Conservation (phyloP, 2,888 invertebrate species). For the Drosophila eohydei region DNA sequence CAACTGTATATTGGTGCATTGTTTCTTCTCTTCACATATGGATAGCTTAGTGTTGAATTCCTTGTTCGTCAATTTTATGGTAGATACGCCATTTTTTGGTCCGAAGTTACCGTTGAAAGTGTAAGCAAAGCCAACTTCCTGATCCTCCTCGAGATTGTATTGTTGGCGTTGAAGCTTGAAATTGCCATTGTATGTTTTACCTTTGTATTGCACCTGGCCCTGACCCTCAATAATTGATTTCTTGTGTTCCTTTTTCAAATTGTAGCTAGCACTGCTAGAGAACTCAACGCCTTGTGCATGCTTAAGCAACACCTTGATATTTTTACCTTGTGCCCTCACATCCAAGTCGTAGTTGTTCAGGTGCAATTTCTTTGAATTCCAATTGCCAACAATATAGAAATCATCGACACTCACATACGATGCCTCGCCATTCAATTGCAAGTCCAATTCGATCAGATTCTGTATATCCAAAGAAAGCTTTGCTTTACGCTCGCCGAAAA, state of each 20-base stretch:
- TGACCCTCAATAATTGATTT: slow-evolving; percentile 91
- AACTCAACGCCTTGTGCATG: slow-evolving; percentile 87
- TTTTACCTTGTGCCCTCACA: slow-evolving; percentile 88
- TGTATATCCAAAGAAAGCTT: slow-evolving; percentile 87
- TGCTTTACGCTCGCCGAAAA: slow-evolving; percentile 87
- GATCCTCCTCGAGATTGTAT: slow-evolving; percentile 86
- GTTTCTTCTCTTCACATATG: slow-evolving; percentile 92
- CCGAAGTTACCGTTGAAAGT: slow-evolving; percentile 90
- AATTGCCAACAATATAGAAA: slow-evolving; percentile 87
- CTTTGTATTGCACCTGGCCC: slow-evolving; percentile 89
- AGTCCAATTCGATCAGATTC: slow-evolving; percentile 86
- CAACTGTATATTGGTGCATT: slow-evolving; percentile 90
- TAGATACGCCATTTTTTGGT: slow-evolving; percentile 88
- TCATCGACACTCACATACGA: slow-evolving; percentile 88
- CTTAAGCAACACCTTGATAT: slow-evolving; percentile 88
- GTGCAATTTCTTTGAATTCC: slow-evolving; percentile 88
- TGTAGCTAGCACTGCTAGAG: slow-evolving; percentile 90
- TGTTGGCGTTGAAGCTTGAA: slow-evolving; percentile 90
- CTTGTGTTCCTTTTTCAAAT: slow-evolving; percentile 89
- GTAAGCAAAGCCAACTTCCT: slow-evolving; percentile 88
- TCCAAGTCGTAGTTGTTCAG: slow-evolving; percentile 88
- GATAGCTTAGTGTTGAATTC: slow-evolving; percentile 90
- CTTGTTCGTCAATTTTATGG: slow-evolving; percentile 89
- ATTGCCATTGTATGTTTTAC: slow-evolving; percentile 89
- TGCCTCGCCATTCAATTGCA: slow-evolving; percentile 86